A percentile compares a stretch with the other conserved stretches of the same genome.
Conservation (phyloP, 2,797 vertebrate genomes). For the Lycodopsis pacificus region DNA sequence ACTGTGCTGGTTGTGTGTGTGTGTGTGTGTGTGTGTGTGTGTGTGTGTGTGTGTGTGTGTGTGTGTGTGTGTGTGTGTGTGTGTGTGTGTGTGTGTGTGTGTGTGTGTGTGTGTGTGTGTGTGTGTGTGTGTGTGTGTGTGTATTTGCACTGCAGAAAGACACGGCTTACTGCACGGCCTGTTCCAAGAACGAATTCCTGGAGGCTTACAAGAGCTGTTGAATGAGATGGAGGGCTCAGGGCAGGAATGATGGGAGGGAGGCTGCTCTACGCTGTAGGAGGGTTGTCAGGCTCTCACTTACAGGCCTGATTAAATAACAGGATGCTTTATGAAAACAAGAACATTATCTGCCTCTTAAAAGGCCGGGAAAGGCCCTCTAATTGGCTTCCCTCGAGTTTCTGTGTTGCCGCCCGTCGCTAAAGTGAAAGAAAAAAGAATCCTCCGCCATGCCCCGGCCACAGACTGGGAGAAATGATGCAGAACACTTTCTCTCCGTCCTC, state of each 20-base stretch:
- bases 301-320: constrained; percentile 85
- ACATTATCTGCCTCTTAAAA: constrained; percentile 82
- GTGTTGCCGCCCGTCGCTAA: constrained; percentile 49
- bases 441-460: constrained; percentile 24
- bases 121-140: constrained; percentile 63
- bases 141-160: constrained; percentile 74
- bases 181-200: constrained; percentile 83
- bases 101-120: too few species aligned
- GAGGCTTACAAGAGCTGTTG: constrained; percentile 83
- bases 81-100: constrained; percentile 48
- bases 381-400: constrained; percentile 71
- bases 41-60: constrained; percentile 54
- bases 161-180: constrained; percentile 70
- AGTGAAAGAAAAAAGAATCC: constrained; percentile 36
- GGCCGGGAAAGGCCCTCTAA: constrained; percentile 77
- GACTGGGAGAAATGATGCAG: constrained; percentile 40
- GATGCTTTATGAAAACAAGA: constrained; percentile 84
- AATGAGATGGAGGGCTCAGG: constrained; percentile 81
- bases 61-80: constrained; percentile 39
- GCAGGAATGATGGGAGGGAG: constrained; percentile 76
- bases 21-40: constrained; percentile 49
- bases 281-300: constrained; percentile 80
- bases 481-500: constrained; percentile 37
- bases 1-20: constrained; percentile 22
- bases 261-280: constrained; percentile 58